Base-by-base conservation (phyloP, 30 jellyfish, hydroid and myxozoan species). In the Nemopilema nomurai region DNA sequence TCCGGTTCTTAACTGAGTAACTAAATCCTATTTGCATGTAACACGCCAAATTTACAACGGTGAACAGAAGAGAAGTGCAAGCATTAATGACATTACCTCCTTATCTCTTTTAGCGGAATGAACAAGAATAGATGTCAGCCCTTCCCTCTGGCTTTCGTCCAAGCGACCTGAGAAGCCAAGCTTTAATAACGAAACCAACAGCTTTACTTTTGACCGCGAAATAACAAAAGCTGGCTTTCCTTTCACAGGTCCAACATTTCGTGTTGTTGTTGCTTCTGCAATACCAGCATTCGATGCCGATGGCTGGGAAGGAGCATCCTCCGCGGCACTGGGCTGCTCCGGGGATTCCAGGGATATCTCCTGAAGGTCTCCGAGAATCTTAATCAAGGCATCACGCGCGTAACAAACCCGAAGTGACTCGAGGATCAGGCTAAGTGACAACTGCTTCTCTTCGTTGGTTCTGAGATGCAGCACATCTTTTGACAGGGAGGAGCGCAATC, bases 111-210 rank as follows among this genome's bases (percentile, higher is more conserved):
- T 77, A 8, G 89, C 95, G 49, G 77, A 71, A 21, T 78, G 77
- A 64, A 76, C 68, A 17, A 86, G 74, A 24, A 86, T 79, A 51
- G 17, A 32, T 18, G 72, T 29, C 19, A 86, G 74, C 50, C 53
- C 63, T 62, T 77, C 89, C 22, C 85, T 33, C 62, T 86, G 95
- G 18, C 30, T 74, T 30, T 69, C 81, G 17, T 62, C 62, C 89
- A 86, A 79, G 49, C 95, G 70, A 18, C 82, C 89, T 49, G 89
- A 62, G 32, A 76, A 53, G 16, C 95, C 95, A 50, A 86, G 80
- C 57, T 86, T 86, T 0, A 86, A 72, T 49, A 84, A 50, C 57
- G 93, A 84, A 53, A 84, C 78, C 23, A 84, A 57, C 76, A 84
- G 21, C 41, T 84, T 84, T 13, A 84, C 71, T 22, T 84, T 74